Base-by-base conservation (phyloP, 1,140 invertebrate genomes). In the Drosophila teissieri region DNA sequence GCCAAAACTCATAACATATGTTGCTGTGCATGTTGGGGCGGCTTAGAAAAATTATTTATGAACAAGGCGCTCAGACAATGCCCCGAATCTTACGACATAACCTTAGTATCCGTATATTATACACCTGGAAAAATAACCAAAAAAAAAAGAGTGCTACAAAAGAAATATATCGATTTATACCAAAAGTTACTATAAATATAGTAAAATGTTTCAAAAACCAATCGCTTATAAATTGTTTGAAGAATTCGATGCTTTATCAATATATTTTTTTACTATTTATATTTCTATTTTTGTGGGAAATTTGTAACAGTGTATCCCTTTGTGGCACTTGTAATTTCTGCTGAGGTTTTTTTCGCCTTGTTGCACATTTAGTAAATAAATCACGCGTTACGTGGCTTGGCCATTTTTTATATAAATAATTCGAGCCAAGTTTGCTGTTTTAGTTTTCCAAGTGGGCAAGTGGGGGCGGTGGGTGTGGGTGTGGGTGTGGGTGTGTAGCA, bases 291-390 rank as follows among this genome's bases (percentile, higher is more conserved):
- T 24, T 24, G 4, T 4, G 4, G 24, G 4, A 4, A 24, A 24
- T 11, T 39, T 39, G 4, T 39, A 14, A 12, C 1, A 39, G 46
- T 68, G 60, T 63, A 68, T 14, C n/a, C 37, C 40, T 49, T 45
- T 19, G 37, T 60, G 54, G 55, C 78, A 78, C 62, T 88, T 86
- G 79, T 88, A 88, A 86, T 86, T 86, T 86, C 55, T 83, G 83
- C 83, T 86, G 83, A 86, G 79, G 83, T 84, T 84, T 73, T 81
- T 70, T 70, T 44, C 60, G 57, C 60, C 73, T 73, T 74, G 70
- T 88, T 86, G 85, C 84, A 89, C 84, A 84, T 89, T 89, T 89
- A 84, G 84, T 89, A 84, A 89, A 89, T 89, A 89, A 89, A 89
- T 89, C 84, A 89, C 77, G 77, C 80, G 84, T 89, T 88, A 77